Evolutionary conservation across 2,888 invertebrate species (phyloP).

Genomic region (Magallana nippona): DNA sequence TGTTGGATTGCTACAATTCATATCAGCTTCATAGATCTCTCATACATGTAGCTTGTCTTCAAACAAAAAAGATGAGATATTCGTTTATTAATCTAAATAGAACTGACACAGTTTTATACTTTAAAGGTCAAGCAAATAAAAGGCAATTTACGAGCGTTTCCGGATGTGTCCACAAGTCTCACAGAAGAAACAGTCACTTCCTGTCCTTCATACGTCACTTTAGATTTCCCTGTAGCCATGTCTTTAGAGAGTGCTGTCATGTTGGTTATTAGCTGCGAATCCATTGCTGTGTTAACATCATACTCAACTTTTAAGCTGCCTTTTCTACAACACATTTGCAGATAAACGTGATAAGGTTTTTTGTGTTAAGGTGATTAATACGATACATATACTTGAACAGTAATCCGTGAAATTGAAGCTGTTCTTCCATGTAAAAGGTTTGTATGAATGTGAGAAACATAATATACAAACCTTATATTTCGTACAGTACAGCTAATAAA

Average conservation of each 20-base stretch:
- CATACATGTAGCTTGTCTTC: background rate
- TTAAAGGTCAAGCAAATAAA: too few species aligned
- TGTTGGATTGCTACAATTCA: too few species aligned
- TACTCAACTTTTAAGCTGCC: constrained; percentile 2
- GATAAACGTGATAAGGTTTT: background rate
- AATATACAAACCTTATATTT: background rate
- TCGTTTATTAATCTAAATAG: too few species aligned
- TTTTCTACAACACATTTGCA: background rate
- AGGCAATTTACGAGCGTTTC: background rate
- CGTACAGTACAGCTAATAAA: background rate
- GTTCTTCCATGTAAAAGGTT: too few species aligned
- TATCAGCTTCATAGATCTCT: too few species aligned
- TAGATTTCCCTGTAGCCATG: background rate
- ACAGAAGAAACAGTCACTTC: constrained; percentile 1
- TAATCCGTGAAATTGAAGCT: too few species aligned
- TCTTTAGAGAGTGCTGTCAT: background rate
- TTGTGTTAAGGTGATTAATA: too few species aligned
- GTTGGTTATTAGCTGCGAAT: background rate
- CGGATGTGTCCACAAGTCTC: background rate
- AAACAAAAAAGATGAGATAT: too few species aligned
- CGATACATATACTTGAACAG: too few species aligned
- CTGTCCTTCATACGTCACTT: constrained; percentile 11
- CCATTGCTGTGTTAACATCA: background rate
- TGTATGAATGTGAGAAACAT: background rate
- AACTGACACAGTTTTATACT: too few species aligned